Evolutionary conservation across 2,888 invertebrate genomes (phyloP), one percentile per base, ranked within the genome.

Genomic region (Apantesis nais): DNA sequence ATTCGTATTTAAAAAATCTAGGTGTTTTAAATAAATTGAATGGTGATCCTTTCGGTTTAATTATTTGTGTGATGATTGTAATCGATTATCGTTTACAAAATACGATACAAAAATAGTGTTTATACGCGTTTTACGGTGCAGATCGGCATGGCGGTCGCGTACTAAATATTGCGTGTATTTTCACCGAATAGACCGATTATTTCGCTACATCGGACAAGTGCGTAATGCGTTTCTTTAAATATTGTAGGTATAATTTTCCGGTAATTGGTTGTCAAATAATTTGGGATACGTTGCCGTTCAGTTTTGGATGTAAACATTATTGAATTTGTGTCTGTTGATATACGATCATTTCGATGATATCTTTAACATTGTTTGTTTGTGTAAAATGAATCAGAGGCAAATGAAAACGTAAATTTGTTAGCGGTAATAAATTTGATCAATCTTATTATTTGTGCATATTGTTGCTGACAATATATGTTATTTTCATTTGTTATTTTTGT

Each of bases 41-140:
- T 29, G 74, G 83, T 80, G 76, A 75, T 73, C 39, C 55, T 52
- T 58, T 72, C 37, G 70, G 80, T 80, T 76, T 71, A 70, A 72
- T 73, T 68, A 72, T 73, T 67, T 73, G 76, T 80, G 79, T 76
- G 60, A 62, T 29, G 75, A 75, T 76, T 67, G 71, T 75, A 76
- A 78, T 81, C 76, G 78, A 81, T 85, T 79, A 83, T 80, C 81
- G 87, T 89, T 89, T 86, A 90, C 87, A 85, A 89, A 84, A 88
- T 88, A 88, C 81, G 88, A 87, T 89, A 91, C 89, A 87, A 88
- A 92, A 90, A 92, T 92, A 92, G 93, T 92, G 90, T 89, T 90
- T 88, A 88, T 87, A 90, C 87, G 89, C 88, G 88, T 92, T 91
- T 90, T 89, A 90, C 86, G 86, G 87, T 86, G 85, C 84, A 85